Conservation (phyloP, 2,113 vertebrate species). For the Calyptommatus sinebrachiatus region DNA sequence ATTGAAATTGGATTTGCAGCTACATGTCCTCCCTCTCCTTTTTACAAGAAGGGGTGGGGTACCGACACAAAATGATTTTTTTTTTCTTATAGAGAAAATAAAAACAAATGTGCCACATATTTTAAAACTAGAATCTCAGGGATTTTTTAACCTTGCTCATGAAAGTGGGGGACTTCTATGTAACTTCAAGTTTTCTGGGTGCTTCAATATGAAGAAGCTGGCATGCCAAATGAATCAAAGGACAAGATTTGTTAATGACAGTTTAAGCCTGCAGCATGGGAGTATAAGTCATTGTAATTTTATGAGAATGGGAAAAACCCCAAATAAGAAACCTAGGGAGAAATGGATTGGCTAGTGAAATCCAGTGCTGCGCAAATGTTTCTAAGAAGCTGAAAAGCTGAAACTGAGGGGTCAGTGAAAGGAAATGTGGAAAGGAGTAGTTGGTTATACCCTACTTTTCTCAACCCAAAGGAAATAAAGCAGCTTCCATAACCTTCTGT, state of each 20-base stretch:
- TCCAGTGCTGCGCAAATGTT: not conserved
- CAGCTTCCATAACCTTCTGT: no score
- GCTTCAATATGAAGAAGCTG: not conserved
- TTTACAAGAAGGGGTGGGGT: conserved; percentile 29
- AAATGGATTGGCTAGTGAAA: not conserved
- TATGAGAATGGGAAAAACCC: not conserved
- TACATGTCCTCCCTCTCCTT: conserved; percentile 33
- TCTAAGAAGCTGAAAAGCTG: no score
- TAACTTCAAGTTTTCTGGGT: not conserved
- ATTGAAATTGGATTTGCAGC: conserved; percentile 50
- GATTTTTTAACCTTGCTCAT: not conserved
- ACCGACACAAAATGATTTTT: conserved; percentile 37
- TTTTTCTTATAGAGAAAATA: not conserved
- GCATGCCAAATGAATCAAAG: not conserved
- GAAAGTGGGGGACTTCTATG: not conserved
- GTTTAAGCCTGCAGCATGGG: not conserved
- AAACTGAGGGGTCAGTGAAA: no score
- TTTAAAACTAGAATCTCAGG: not conserved
- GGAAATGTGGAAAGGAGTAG: no score
- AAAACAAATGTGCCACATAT: not conserved
- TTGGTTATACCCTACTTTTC: no score
- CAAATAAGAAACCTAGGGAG: not conserved
- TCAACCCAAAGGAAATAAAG: no score
- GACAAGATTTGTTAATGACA: not conserved
- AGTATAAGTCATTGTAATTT: not conserved